These are phyloP conservation scores for Pristionchus maxplancki DNA, from an alignment of 2,888 invertebrate genomes.

Conservation along the genomic window DNA sequence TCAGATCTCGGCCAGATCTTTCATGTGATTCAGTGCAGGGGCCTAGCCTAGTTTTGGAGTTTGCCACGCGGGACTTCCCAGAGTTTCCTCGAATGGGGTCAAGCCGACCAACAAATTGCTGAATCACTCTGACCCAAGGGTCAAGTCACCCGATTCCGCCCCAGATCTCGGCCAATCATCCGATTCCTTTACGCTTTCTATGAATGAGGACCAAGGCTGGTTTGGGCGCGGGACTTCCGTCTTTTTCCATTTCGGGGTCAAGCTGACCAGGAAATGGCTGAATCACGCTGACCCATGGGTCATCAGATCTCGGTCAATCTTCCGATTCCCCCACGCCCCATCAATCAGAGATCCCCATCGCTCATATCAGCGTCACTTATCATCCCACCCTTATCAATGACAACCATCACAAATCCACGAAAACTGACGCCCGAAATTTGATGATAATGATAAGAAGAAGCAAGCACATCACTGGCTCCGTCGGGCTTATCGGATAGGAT, in stretches of 20 bases:
- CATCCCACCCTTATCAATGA: neutral
- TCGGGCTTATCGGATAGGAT: neutral
- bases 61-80: no score
- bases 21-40: no score
- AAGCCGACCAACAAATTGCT: no score
- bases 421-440: conserved; percentile 6
- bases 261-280: neutral
- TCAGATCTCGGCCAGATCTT: neutral
- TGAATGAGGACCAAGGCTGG: no score
- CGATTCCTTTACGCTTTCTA: neutral
- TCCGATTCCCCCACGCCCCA: neutral
- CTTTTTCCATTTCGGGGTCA: no score
- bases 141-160: no score
- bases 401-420: neutral
- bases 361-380: no score
- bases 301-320: neutral
- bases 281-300: neutral
- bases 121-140: no score
- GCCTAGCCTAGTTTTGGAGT: no score
- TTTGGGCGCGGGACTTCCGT: no score
- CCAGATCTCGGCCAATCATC: neutral
- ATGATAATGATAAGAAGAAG: neutral
- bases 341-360: neutral
- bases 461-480: conserved; percentile 19
- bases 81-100: no score